Evolutionary conservation across 1,140 invertebrate species (phyloP).

Genomic region (Rhysida immarginata): DNA sequence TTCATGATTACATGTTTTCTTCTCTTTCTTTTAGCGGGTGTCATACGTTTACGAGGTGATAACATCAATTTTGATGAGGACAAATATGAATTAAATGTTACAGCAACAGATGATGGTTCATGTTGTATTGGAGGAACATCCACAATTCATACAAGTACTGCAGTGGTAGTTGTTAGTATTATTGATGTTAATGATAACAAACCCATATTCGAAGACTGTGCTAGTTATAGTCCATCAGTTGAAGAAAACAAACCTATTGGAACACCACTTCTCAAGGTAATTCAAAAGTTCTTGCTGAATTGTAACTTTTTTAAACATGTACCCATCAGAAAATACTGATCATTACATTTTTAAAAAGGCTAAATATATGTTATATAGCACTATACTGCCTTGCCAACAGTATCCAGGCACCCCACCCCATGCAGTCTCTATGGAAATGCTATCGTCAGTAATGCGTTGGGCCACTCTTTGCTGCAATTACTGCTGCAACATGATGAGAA

Average conservation of each 20-base stretch:
- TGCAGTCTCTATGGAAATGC: too few species aligned
- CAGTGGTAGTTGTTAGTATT: constrained; percentile 37
- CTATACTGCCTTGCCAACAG: too few species aligned
- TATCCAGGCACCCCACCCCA: too few species aligned
- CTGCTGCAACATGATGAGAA: too few species aligned
- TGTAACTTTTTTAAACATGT: too few species aligned
- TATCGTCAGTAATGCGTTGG: too few species aligned
- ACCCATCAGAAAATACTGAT: too few species aligned
- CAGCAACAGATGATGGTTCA: constrained; percentile 16
- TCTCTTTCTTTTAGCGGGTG: constrained; percentile 6
- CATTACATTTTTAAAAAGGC: too few species aligned
- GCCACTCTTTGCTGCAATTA: too few species aligned
- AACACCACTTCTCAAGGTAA: constrained; percentile 45
- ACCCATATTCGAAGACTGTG: constrained; percentile 54
- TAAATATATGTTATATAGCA: too few species aligned
- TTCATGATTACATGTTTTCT: not conserved
- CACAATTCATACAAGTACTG: not conserved
- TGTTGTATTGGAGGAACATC: constrained; percentile 4
- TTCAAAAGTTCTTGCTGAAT: too few species aligned
- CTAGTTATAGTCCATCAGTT: constrained; percentile 45
- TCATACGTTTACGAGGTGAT: constrained; percentile 12
- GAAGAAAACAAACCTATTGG: constrained; percentile 46
- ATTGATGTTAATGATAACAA: constrained; percentile 76
- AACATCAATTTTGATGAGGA: constrained; percentile 12
- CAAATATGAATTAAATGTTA: constrained; percentile 16